Evolutionary conservation across 2,888 invertebrate genomes (phyloP), one percentile per base, ranked within the genome.

Genomic region (Sabatieria punctata): DNA sequence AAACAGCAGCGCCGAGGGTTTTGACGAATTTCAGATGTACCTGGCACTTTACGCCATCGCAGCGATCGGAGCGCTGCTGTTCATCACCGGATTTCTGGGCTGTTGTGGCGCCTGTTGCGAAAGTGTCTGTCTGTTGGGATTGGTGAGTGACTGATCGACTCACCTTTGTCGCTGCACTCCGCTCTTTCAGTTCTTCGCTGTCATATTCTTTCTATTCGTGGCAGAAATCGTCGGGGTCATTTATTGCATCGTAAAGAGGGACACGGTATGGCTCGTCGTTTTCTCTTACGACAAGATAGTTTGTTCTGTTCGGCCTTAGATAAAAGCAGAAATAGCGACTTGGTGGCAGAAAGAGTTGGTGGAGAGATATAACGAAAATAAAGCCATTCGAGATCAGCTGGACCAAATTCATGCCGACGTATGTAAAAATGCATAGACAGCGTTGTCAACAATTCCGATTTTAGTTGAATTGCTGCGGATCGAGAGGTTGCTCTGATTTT

Each of bases 31-130:
- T 41, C 41, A 56, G 55, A 19, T 57, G 35, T 53, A 55, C 51
- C 25, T 46, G 15, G 45, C 54, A 19, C 50, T 57, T 11, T 58
- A 57, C 48, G 50, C 52, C 1, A 33, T 52, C 4, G 45, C 53
- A 3, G 56, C 42, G 1, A 46, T 58, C 2, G 58, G 55, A 2
- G 54, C 45, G 4, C 41, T 56, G n/a, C 43, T 58, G 30, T 49
- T 56, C 25, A 41, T 57, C 40, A 52, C 56, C 19, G 57, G 57
- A 33, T 57, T 57, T 48, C 49, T 57, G 23, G 58, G 58, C 22
- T 58, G 57, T 45, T 56, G 56, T 37, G 58, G 58, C 45, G 56
- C 57, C 41, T 52, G 51, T 40, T 53, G 53, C 41, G 57, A 58
- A 26, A 53, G 51, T 38, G 22, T 52, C 36, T 55, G 56, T 39